phyloP scores from a whole-genome alignment of 2,797 vertebrate species.

The Hylomyscus alleni region DNA sequence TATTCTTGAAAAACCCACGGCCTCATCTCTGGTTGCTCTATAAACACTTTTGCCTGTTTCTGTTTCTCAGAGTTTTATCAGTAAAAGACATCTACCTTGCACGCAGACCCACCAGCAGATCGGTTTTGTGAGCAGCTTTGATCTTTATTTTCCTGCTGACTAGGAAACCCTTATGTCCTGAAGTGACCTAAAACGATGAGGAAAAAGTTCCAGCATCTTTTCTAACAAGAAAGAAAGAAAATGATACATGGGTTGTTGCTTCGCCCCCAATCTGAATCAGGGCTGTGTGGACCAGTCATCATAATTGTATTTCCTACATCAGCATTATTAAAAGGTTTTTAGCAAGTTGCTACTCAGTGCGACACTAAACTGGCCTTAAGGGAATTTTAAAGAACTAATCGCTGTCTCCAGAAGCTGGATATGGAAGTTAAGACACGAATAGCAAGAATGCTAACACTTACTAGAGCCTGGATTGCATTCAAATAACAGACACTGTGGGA shows the following conservation, averaged over 20 bases:
- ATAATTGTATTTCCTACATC: slow-evolving; percentile 44
- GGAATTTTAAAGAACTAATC: slow-evolving; percentile 40
- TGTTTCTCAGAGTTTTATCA: slow-evolving; percentile 71
- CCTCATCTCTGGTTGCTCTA: slow-evolving; percentile 44
- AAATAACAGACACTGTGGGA: neutral
- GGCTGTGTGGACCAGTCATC: neutral
- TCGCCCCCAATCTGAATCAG: neutral
- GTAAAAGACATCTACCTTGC: slow-evolving; percentile 51
- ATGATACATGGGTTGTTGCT: neutral
- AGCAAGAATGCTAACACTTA: neutral
- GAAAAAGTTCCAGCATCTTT: slow-evolving; percentile 61
- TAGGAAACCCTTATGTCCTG: slow-evolving; percentile 63
- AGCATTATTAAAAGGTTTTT: slow-evolving; percentile 15
- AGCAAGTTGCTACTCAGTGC: neutral
- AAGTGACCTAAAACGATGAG: slow-evolving; percentile 62
- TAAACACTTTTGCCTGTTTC: slow-evolving; percentile 63
- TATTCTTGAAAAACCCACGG: slow-evolving; percentile 41
- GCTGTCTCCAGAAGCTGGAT: neutral
- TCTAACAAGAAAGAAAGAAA: slow-evolving; percentile 66
- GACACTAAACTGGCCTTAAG: neutral
- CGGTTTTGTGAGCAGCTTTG: slow-evolving; percentile 15
- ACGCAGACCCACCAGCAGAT: slow-evolving; percentile 31
- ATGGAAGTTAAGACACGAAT: neutral
- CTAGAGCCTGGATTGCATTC: neutral
- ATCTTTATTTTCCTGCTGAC: slow-evolving; percentile 61